Evolutionary conservation across 2,113 vertebrate species (phyloP), one percentile per base, ranked within the genome.

Genomic region (Coregonus clupeaformis): DNA sequence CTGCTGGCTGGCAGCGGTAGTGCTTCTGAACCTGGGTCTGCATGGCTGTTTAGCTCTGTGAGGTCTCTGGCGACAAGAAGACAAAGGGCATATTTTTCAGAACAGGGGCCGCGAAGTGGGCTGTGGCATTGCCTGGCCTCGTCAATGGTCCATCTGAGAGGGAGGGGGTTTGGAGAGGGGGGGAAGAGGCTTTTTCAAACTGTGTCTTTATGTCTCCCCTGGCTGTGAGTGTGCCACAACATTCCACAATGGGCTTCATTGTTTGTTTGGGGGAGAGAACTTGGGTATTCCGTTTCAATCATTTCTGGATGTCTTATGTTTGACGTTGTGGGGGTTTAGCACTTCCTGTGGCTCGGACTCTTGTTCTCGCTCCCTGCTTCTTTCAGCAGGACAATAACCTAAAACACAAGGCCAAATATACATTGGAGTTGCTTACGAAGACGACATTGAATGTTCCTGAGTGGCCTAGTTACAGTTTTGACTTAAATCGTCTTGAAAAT

Each of bases 251-350:
- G 90, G 75, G 68, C 66, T 30, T 90, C 89, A 93, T 96, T 98
- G 95, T 98, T 94, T 92, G 89, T 92, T 93, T 90, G 92, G 89
- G 85, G 71, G 76, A 78, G 87, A 84, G 80, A 80, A 85, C 69
- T 77, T 88, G 84, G 92, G 92, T 93, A 94, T 96, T 94, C 92
- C 93, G 92, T 93, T 95, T 95, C 95, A 95, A 92, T 95, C 93
- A 94, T 96, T 96, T 96, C 91, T 95, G 93, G 92, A 96, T 95
- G 94, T 92, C 94, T 85, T 92, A 89, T 91, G 92, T 92, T 94
- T 94, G 91, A 94, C 94, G 93, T 94, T 82, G 88, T 79, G 83
- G 88, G 82, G 83, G 86, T 84, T 87, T 77, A 80, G 82, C 67
- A 83, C 87, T 89, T 91, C 20, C 62, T 52, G 30, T 18, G 27